These are phyloP conservation scores for Gallinago nigripennis DNA, from an alignment of 2,797 vertebrate species.

Conservation along the genomic window DNA sequence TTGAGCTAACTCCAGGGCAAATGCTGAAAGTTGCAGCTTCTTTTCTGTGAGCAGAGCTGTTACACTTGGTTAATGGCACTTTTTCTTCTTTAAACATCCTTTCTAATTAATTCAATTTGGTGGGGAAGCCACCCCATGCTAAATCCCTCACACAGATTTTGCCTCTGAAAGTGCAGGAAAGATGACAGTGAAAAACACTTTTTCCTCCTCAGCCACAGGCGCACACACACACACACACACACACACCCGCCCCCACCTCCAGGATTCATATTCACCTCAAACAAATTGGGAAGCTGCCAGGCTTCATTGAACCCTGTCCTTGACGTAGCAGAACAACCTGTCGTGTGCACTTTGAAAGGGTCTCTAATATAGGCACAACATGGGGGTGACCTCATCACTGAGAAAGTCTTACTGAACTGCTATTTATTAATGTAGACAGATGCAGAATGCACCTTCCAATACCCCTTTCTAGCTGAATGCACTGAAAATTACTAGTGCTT, in stretches of 20 bases:
- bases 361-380: constrained; percentile 7
- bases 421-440: constrained; percentile 43
- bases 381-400: not conserved
- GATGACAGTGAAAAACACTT: not conserved
- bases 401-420: not conserved
- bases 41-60: not conserved
- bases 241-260: not conserved
- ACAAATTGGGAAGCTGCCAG: not conserved
- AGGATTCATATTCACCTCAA: not conserved
- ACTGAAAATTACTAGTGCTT: not conserved
- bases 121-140: not conserved
- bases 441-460: constrained; percentile 24
- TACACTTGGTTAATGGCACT: rapidly evolving
- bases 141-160: not conserved
- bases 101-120: not conserved
- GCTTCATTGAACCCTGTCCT: not conserved
- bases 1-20: not conserved
- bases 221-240: not conserved
- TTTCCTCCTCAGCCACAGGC: not conserved
- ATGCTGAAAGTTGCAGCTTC: too few species aligned
- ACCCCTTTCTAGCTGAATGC: constrained; percentile 5
- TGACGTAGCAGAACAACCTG: not conserved
- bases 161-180: rapidly evolving
- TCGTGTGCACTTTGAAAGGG: not conserved
- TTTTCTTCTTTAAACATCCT: not conserved